A percentile compares a stretch with the other conserved stretches of the same genome.
Conservation (phyloP, 2,113 vertebrate species). For the Pionites leucogaster region DNA sequence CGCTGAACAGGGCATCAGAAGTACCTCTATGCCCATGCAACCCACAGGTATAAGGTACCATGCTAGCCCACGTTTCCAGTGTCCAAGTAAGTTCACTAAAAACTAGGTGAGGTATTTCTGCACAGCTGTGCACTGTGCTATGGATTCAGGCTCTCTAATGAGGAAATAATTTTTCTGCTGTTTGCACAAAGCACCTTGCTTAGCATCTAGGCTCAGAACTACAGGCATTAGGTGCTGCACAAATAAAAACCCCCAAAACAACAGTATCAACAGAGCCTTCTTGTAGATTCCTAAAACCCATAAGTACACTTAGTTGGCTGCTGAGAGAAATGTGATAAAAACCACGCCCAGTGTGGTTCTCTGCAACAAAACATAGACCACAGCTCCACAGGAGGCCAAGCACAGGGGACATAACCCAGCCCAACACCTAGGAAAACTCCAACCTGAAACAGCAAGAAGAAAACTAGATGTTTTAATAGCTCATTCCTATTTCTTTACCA, state of each 20-base stretch:
- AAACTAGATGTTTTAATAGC: neutral
- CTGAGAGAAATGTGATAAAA: neutral
- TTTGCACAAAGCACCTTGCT: neutral
- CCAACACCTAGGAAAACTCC: neutral
- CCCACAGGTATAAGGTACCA: neutral
- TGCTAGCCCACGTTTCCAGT: fast-evolving
- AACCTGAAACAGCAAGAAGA: neutral
- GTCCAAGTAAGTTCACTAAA: neutral
- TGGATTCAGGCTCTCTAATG: neutral
- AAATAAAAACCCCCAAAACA: neutral
- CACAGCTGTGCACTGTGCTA: neutral
- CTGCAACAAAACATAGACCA: neutral
- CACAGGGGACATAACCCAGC: neutral
- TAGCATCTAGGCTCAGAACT: neutral
- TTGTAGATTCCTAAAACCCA: neutral
- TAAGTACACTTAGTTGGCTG: neutral
- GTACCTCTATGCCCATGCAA: neutral
- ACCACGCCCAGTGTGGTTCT: neutral
- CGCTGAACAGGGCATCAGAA: fast-evolving
- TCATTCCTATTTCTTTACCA: neutral
- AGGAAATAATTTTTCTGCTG: neutral
- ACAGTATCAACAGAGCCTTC: neutral
- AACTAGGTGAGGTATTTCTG: neutral
- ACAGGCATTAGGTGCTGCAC: neutral
- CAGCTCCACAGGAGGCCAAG: neutral